Evolutionary conservation across 1,140 invertebrate genomes (phyloP).

Genomic region (Drosophila pandora): DNA sequence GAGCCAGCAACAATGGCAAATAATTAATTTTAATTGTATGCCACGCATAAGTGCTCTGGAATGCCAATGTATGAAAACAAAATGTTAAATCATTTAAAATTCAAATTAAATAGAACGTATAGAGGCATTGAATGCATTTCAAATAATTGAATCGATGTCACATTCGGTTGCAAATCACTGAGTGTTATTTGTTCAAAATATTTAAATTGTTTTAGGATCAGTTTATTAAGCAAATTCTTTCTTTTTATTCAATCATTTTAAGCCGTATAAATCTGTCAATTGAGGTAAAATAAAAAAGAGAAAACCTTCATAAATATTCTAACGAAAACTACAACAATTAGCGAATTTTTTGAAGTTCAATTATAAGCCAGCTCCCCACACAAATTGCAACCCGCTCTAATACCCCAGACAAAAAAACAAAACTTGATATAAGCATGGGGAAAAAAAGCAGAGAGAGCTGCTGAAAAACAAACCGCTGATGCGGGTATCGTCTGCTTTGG

Average conservation of each 20-base stretch:
- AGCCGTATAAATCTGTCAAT: background rate
- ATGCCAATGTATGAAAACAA: constrained; percentile 31
- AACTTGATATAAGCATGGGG: constrained; percentile 25
- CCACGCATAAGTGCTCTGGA: constrained; percentile 39
- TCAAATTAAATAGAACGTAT: constrained; percentile 41
- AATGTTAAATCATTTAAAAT: constrained; percentile 30
- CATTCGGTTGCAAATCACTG: constrained; percentile 17
- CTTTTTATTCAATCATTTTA: background rate
- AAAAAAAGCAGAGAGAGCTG: constrained; percentile 21
- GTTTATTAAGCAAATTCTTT: background rate
- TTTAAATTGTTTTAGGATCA: background rate
- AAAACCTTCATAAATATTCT: background rate
- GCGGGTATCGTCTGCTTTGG: constrained; percentile 39
- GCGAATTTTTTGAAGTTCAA: constrained; percentile 30
- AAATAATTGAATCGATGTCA: constrained; percentile 40
- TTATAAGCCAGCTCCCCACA: constrained; percentile 19
- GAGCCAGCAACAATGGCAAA: constrained; percentile 61
- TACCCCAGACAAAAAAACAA: constrained; percentile 20
- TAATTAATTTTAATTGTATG: constrained; percentile 67
- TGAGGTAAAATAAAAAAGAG: too few species aligned
- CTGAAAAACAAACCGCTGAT: constrained; percentile 37
- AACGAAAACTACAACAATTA: constrained; percentile 20
- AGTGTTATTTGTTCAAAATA: constrained; percentile 9
- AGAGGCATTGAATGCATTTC: constrained; percentile 9
- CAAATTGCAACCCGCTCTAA: constrained; percentile 15